Base-by-base conservation (phyloP, 2,888 invertebrate species). In the Chaetogeoica ovagalla region DNA sequence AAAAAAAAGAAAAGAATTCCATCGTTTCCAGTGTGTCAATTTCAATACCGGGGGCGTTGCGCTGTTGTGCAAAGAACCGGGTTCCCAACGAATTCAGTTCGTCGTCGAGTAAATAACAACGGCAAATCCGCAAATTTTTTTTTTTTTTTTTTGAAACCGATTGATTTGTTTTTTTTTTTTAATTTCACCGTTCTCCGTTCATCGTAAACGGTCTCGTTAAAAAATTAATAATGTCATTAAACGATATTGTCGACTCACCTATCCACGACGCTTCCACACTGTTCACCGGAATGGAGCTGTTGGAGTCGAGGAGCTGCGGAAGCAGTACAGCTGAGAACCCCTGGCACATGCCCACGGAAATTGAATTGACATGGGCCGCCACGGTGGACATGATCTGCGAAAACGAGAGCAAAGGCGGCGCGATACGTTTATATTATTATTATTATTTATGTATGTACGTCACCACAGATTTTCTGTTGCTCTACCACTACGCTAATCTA, bases 291-390 rank as follows among this genome's bases (percentile, higher is more conserved):
- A 85, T 81, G 9, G 82, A 81, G 76, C 83, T 84, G 73, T 63
- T 81, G 21, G 81, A 60, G 21, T 83, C 73, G 73, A 89, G 87
- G 83, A 92, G 89, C 87, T 92, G 92, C 75, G 92, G 93, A 83
- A 92, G 87, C 84, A 92, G 88, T 52, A 93, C 91, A 2, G 92
- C 92, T 65, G 92, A 92, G 87, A 91, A 93, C 63, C 92, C 92
- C 85, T 93, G 93, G 82, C 91, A 91, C 85, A 92, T 90, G 0
- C 93, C 93, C 83, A 92, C 91, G 73, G 92, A 92, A 85, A 92
- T 91, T 85, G 92, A 92, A 84, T 92, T 91, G 21, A 91, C 91
- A 86, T 93, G 92, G 63, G 92, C 92, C 79, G 91, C 92, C 83
- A 92, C 87, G 48, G 91, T 91, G 81, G 92, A 92, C 84, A 91